Conservation (phyloP, 1,140 invertebrate species). For the Carcinoscorpius rotundicauda region DNA sequence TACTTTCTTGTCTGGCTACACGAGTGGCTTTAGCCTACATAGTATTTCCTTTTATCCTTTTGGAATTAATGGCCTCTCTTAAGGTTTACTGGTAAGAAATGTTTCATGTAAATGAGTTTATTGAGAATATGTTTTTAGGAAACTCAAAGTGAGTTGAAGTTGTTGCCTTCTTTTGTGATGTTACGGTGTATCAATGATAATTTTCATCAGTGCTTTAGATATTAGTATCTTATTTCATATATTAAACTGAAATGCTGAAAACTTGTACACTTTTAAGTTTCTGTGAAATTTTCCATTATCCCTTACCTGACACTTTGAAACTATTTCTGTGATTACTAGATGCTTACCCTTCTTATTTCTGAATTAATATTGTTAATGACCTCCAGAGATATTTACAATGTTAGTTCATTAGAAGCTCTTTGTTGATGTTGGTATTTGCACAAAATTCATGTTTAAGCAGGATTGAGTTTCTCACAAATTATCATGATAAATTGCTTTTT, state of each 20-base stretch:
- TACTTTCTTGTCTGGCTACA: constrained; percentile 61
- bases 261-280: constrained; percentile 1
- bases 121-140: not conserved
- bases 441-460: no score
- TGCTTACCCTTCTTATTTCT: no score
- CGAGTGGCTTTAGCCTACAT: constrained; percentile 69
- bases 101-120: not conserved
- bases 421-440: no score
- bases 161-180: not conserved
- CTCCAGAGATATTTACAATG: no score
- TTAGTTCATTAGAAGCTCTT: no score
- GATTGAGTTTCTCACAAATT: no score
- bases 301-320: no score
- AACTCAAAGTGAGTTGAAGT: constrained; percentile 2
- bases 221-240: constrained; percentile 16
- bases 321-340: no score
- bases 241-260: constrained; percentile 1
- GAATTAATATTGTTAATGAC: no score
- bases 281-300: not conserved
- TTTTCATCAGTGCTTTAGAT: not conserved
- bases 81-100: constrained; percentile 49
- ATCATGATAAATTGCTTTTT: no score
- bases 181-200: not conserved
- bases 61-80: constrained; percentile 59
- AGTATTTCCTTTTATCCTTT: constrained; percentile 76